Percentiles rank a stretch among this genome's conserved stretches.
Evolutionary conservation across 1,140 invertebrate genomes (phyloP).

Genomic region (Drosophila rufa): DNA sequence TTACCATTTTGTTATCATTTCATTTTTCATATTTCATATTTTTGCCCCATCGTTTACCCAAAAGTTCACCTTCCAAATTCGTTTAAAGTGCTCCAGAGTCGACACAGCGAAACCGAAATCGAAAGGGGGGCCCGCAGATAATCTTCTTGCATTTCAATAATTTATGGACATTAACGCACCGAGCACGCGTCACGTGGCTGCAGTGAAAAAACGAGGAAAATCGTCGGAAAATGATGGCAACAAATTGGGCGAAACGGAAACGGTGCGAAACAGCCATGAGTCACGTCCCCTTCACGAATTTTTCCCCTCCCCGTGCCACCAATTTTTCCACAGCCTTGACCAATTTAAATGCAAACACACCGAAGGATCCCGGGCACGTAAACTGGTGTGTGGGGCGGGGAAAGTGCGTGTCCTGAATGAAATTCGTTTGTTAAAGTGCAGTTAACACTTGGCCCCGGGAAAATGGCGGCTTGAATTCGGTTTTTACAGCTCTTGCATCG

Average conservation of each 20-base stretch:
- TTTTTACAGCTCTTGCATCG: slow-evolving; percentile 48
- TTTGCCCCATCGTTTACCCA: too few species aligned
- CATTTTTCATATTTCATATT: background rate
- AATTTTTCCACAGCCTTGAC: slow-evolving; percentile 58
- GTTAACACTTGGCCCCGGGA: slow-evolving; percentile 57
- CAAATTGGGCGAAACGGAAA: slow-evolving; percentile 61
- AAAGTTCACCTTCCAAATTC: background rate
- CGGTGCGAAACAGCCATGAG: slow-evolving; percentile 21
- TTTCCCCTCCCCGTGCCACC: background rate
- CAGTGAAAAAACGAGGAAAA: slow-evolving; percentile 28
- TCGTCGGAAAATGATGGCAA: slow-evolving; percentile 54
- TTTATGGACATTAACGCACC: slow-evolving; percentile 66
- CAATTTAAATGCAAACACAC: slow-evolving; percentile 63
- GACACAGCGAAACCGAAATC: background rate
- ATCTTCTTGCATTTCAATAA: slow-evolving; percentile 53
- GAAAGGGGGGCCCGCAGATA: slow-evolving; percentile 31
- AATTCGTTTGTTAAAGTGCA: slow-evolving; percentile 67
- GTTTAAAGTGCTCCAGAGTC: background rate
- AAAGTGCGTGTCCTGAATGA: slow-evolving; percentile 55
- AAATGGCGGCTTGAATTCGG: slow-evolving; percentile 42
- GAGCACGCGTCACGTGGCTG: slow-evolving; percentile 50
- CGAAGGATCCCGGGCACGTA: slow-evolving; percentile 43
- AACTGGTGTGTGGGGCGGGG: slow-evolving; percentile 1
- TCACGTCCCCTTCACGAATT: slow-evolving; percentile 4
- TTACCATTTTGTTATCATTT: too few species aligned